These are phyloP conservation scores for Sesia apiformis DNA, from an alignment of 2,888 invertebrate species.

Conservation along the genomic window DNA sequence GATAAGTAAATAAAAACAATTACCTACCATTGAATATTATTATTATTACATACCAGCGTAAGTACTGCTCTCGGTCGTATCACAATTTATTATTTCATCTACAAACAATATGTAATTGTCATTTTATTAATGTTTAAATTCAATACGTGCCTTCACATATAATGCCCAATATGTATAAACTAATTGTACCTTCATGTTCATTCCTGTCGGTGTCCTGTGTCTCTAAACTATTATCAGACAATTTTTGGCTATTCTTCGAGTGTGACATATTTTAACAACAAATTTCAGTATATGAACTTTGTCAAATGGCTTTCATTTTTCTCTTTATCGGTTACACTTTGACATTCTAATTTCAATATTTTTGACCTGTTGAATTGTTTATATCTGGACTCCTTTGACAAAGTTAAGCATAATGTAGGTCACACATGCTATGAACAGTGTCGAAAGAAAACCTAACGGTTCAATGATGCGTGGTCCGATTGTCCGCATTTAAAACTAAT, in stretches of 20 bases:
- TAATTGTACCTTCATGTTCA: conserved; percentile 42
- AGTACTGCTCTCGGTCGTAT: conserved; percentile 41
- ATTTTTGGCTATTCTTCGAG: conserved; percentile 59
- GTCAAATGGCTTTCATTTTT: conserved; percentile 65
- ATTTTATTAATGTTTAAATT: too few species aligned
- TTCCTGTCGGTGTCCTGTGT: conserved; percentile 28
- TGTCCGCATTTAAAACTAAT: too few species aligned
- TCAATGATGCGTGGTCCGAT: too few species aligned
- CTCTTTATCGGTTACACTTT: conserved; percentile 36
- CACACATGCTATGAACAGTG: too few species aligned
- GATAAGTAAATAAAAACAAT: neutral
- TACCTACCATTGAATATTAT: neutral
- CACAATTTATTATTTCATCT: conserved; percentile 42
- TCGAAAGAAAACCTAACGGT: too few species aligned
- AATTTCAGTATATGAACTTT: conserved; percentile 65
- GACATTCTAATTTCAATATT: conserved; percentile 45
- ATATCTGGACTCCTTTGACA: too few species aligned
- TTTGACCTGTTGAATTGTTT: conserved; percentile 12
- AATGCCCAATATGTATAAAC: too few species aligned
- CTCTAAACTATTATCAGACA: conserved; percentile 46
- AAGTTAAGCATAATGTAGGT: too few species aligned
- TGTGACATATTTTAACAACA: conserved; percentile 69
- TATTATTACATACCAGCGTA: conserved; percentile 46
- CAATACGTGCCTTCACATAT: too few species aligned
- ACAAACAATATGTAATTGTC: conserved; percentile 15